Conservation (phyloP, 2,797 vertebrate genomes). For the Pseudochaenichthys georgianus region DNA sequence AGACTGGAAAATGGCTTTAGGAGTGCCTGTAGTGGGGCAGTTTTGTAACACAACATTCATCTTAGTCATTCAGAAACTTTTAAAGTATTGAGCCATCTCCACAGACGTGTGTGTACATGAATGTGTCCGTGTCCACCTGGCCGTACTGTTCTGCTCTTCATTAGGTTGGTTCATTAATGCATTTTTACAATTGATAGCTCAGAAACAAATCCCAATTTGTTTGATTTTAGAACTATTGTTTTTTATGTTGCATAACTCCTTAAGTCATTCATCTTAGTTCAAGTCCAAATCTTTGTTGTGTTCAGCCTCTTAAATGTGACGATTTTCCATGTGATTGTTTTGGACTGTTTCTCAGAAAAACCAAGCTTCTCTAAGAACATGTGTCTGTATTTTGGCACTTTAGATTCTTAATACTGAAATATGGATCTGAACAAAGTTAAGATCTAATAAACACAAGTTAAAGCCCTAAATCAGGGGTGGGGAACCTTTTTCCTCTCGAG, state of each 20-base stretch:
- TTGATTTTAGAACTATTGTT: too few species aligned
- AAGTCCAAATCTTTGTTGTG: neutral
- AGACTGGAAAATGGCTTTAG: neutral
- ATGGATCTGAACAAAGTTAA: neutral
- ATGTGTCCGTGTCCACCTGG: neutral
- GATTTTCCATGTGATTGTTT: neutral
- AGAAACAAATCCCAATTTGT: too few species aligned
- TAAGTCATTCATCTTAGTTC: neutral
- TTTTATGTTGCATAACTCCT: too few species aligned
- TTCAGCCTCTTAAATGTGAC: neutral
- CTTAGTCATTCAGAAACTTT: neutral
- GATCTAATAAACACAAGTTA: neutral
- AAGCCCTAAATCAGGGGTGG: neutral
- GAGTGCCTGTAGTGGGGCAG: neutral
- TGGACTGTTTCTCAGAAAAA: neutral
- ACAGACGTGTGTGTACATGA: neutral
- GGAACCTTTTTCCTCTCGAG: too few species aligned
- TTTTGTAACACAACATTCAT: constrained; percentile 16
- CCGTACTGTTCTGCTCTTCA: neutral
- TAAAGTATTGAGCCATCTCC: neutral
- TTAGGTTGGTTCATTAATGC: neutral
- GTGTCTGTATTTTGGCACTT: neutral
- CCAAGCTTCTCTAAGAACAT: neutral
- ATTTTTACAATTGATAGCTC: neutral
- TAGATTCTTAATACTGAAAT: neutral